Evolutionary conservation across 1,140 invertebrate genomes (phyloP).

Genomic region (Heliconius himera): DNA sequence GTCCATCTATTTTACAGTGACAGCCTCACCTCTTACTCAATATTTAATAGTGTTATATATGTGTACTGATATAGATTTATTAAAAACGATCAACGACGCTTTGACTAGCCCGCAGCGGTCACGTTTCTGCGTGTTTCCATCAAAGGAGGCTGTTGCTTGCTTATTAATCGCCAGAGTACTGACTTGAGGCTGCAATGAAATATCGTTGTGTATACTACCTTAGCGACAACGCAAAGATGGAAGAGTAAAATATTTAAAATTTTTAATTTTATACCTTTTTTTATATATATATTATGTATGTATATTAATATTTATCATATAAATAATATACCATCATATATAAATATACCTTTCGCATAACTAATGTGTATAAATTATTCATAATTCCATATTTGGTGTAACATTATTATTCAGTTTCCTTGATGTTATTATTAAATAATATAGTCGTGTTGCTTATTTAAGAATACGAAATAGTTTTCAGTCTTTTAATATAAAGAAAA

Average conservation of each 20-base stretch:
- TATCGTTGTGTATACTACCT: not conserved
- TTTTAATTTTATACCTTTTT: not conserved
- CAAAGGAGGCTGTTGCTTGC: constrained; percentile 1
- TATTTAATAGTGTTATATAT: no score
- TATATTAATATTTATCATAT: no score
- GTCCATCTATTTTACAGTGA: no score
- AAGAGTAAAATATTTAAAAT: no score
- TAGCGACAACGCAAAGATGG: not conserved
- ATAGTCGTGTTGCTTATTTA: not conserved
- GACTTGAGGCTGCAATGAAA: not conserved
- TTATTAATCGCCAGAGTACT: not conserved
- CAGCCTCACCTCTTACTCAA: no score
- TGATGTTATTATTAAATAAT: not conserved
- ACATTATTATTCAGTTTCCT: not conserved
- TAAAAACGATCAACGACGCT: not conserved
- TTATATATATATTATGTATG: not conserved
- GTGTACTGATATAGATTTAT: constrained; percentile 1
- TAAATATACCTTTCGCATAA: no score
- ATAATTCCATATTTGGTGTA: not conserved
- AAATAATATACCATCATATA: no score
- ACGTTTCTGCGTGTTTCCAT: constrained; percentile 12
- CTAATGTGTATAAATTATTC: not conserved
- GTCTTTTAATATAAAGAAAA: not conserved
- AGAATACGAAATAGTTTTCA: not conserved
- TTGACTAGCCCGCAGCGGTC: constrained; percentile 3